A percentile compares a stretch with the other conserved stretches of the same genome.
These are phyloP conservation scores for Patella ulyssiponensis DNA, from an alignment of 2,888 invertebrate species.

Conservation along the genomic window DNA sequence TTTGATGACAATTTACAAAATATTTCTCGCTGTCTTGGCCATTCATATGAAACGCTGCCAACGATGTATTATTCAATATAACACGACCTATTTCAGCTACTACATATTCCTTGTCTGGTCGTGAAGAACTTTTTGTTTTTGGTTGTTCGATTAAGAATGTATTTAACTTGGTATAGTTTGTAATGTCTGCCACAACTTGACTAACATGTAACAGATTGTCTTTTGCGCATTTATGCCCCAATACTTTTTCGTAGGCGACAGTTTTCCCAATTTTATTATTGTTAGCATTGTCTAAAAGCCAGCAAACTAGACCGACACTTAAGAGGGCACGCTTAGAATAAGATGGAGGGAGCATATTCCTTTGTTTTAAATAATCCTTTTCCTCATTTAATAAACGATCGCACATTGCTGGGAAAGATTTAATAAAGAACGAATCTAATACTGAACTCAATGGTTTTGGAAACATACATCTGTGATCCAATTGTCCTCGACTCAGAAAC, in stretches of 20 bases:
- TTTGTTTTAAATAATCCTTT: not conserved
- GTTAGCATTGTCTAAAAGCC: not conserved
- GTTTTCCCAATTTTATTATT: not conserved
- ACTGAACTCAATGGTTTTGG: not conserved
- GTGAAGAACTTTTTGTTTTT: not conserved
- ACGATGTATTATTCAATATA: not conserved
- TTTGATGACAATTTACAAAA: not conserved
- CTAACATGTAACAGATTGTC: not conserved
- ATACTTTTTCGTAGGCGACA: not conserved
- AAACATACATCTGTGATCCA: not conserved
- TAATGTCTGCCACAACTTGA: not conserved
- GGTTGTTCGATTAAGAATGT: not conserved
- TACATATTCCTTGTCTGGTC: not conserved
- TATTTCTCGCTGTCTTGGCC: not conserved
- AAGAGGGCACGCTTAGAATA: not conserved
- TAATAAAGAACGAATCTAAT: not conserved
- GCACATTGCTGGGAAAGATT: not conserved
- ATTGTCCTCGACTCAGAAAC: not conserved
- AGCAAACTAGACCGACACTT: not conserved
- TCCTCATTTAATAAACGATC: not conserved
- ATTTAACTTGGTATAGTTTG: not conserved
- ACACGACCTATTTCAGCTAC: not conserved
- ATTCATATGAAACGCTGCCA: not conserved
- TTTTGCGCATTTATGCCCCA: not conserved
- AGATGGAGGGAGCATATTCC: not conserved